A percentile compares a stretch with the other conserved stretches of the same genome.
phyloP scores from a whole-genome alignment of 2,888 invertebrate genomes.

The Cephus pygmeus region DNA sequence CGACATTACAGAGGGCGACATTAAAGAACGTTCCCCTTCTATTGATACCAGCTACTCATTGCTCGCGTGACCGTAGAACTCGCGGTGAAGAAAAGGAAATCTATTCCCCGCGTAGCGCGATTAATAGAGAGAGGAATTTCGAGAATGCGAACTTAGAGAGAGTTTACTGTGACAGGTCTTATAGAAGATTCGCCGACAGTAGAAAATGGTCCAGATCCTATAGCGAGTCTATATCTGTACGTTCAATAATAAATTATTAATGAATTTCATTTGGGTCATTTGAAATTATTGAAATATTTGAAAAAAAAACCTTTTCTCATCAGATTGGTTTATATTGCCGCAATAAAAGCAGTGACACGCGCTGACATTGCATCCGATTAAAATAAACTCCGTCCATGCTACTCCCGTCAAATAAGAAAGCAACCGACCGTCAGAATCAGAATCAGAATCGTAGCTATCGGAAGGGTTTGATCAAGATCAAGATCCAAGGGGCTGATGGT shows the following conservation, averaged over 20 bases:
- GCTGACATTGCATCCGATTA: neutral
- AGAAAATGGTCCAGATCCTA: neutral
- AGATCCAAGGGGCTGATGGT: slow-evolving; percentile 49
- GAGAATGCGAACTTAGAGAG: neutral
- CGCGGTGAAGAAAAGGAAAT: neutral
- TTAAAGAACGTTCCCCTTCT: neutral
- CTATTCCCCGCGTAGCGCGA: neutral
- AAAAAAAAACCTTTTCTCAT: neutral
- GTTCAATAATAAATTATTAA: neutral
- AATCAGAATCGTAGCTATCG: slow-evolving; percentile 32
- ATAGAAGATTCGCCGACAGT: neutral
- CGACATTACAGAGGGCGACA: neutral
- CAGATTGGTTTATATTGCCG: neutral
- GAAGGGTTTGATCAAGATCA: slow-evolving; percentile 53
- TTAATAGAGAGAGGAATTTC: neutral
- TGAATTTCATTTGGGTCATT: neutral
- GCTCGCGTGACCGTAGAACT: neutral
- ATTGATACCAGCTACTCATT: neutral
- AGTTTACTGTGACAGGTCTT: too few relatives aligned
- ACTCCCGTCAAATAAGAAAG: slow-evolving; percentile 1
- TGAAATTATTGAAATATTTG: neutral
- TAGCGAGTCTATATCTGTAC: neutral
- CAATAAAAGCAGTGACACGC: neutral
- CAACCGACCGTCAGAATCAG: slow-evolving; percentile 2
- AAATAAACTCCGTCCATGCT: neutral